A percentile compares a stretch with the other conserved stretches of the same genome.
These are phyloP conservation scores for Caenorhabditis japonica DNA, from an alignment of 2,888 invertebrate genomes.

Conservation along the genomic window DNA sequence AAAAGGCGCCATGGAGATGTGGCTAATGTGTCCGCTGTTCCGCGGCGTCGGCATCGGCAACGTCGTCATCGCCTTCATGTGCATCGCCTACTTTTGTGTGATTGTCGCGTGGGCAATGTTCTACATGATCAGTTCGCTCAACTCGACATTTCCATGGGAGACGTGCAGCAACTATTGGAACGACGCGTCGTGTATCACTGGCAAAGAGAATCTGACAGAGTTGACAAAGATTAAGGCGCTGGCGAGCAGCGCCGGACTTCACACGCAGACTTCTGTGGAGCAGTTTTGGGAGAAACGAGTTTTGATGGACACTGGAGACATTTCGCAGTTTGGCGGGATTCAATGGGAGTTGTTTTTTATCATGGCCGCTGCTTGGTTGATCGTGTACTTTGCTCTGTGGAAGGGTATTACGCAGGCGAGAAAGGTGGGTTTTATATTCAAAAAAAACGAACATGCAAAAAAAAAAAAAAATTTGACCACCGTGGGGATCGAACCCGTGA, in stretches of 20 bases:
- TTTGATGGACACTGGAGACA: slow-evolving; percentile 70
- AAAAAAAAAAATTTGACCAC: too few relatives aligned
- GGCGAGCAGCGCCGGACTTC: slow-evolving; percentile 37
- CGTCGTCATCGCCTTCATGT: slow-evolving; percentile 77
- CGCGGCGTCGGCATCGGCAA: slow-evolving; percentile 77
- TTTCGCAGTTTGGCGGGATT: slow-evolving; percentile 75
- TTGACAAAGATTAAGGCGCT: slow-evolving; percentile 52
- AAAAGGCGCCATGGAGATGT: slow-evolving; percentile 77
- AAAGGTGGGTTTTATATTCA: slow-evolving; percentile 64
- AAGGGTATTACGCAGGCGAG: slow-evolving; percentile 77
- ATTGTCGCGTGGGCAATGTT: slow-evolving; percentile 77
- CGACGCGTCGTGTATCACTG: slow-evolving; percentile 61
- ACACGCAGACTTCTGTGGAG: slow-evolving; percentile 76
- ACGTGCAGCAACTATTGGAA: slow-evolving; percentile 75
- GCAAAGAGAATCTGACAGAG: slow-evolving; percentile 62
- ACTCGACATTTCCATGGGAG: slow-evolving; percentile 75
- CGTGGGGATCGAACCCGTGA: too few relatives aligned
- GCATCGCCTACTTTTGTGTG: slow-evolving; percentile 77
- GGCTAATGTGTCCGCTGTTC: slow-evolving; percentile 76
- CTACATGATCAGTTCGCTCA: slow-evolving; percentile 76
- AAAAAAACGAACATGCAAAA: too few relatives aligned
- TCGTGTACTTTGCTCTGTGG: slow-evolving; percentile 77
- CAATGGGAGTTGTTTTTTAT: slow-evolving; percentile 76
- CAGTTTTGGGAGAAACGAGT: slow-evolving; percentile 77
- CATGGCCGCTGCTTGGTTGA: slow-evolving; percentile 74